Evolutionary conservation across 2,797 vertebrate species (phyloP).

Genomic region (Tauraco hartlaubi): DNA sequence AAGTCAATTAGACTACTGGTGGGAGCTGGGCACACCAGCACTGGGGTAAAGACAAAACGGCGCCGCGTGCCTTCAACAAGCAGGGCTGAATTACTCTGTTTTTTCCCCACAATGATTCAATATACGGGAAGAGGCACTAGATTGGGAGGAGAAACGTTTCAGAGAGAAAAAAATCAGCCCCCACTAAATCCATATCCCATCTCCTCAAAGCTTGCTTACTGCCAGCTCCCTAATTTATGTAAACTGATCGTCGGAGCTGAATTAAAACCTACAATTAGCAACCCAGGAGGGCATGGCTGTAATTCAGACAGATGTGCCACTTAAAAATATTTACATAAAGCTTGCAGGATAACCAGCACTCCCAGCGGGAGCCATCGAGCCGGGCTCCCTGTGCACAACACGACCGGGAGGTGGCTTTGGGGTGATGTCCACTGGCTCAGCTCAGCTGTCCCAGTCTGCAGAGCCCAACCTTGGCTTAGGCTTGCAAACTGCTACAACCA

Average conservation of each 20-base stretch:
- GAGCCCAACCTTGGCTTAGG: rapidly evolving
- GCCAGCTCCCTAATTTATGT: slow-evolving; percentile 77
- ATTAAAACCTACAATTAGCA: slow-evolving; percentile 80
- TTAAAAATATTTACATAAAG: slow-evolving; percentile 76
- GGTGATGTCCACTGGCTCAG: not conserved
- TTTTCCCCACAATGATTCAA: not conserved
- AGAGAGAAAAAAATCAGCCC: not conserved
- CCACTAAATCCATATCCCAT: not conserved
- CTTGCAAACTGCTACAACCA: not conserved
- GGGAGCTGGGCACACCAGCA: not conserved
- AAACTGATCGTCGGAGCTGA: slow-evolving; percentile 77
- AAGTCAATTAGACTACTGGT: not conserved
- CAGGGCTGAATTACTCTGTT: not conserved
- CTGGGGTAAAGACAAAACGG: rapidly evolving
- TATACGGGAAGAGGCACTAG: not conserved
- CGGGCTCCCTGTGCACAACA: not conserved
- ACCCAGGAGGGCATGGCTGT: slow-evolving; percentile 73
- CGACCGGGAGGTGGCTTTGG: rapidly evolving
- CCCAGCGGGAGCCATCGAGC: slow-evolving; percentile 54
- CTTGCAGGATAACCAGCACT: slow-evolving; percentile 64
- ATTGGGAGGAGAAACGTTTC: not conserved
- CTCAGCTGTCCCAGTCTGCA: not conserved
- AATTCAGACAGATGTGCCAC: slow-evolving; percentile 79
- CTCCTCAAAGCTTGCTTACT: slow-evolving; percentile 44
- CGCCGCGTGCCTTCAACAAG: not conserved